Conservation (phyloP, 2,113 vertebrate species). For the Oxyura jamaicensis region DNA sequence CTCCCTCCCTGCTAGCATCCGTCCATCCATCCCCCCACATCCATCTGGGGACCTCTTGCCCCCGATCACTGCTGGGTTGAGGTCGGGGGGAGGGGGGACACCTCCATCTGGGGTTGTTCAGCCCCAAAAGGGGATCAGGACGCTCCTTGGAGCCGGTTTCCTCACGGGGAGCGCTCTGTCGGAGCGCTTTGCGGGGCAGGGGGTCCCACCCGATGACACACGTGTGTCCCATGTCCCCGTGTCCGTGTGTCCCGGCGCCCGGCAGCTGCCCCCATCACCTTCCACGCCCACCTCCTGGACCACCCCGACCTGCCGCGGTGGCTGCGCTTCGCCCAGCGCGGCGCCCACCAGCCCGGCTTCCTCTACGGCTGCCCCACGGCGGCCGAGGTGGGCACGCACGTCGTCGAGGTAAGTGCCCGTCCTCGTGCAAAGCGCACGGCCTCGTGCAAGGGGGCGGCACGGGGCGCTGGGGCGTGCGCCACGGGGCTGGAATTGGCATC, state of each 20-base stretch:
- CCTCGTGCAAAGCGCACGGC: neutral
- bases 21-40: neutral
- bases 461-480: accelerated
- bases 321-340: constrained; percentile 88
- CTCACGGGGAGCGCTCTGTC: neutral
- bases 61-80: accelerated
- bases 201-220: accelerated
- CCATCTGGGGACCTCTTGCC: neutral
- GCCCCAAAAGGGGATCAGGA: neutral
- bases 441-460: accelerated
- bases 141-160: no score
- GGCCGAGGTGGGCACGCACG: constrained; percentile 77
- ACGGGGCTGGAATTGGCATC: neutral
- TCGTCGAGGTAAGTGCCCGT: constrained; percentile 88
- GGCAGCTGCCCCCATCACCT: constrained; percentile 79
- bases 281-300: constrained; percentile 84
- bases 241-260: neutral
- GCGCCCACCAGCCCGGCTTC: constrained; percentile 82
- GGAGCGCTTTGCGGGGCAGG: accelerated
- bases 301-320: constrained; percentile 91
- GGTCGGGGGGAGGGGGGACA: neutral
- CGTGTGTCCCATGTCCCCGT: neutral
- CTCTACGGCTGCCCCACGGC: constrained; percentile 85
- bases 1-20: neutral
- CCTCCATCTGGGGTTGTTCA: neutral